Evolutionary conservation across 1,140 invertebrate genomes (phyloP).

Genomic region (Drosophila repletoides): DNA sequence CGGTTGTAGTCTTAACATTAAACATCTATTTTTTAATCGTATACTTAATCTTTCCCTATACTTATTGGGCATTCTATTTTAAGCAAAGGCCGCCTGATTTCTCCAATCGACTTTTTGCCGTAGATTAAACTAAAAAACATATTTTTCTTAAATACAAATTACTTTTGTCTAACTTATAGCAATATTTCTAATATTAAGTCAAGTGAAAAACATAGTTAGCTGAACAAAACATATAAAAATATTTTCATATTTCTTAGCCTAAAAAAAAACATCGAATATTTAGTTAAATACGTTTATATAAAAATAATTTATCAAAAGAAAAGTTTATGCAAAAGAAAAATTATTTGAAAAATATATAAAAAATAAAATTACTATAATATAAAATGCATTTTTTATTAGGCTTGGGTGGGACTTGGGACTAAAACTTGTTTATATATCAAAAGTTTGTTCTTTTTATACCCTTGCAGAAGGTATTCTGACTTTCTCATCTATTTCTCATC

Average conservation of each 20-base stretch:
- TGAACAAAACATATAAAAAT: slow-evolving; percentile 1
- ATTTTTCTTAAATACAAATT: slow-evolving; percentile 12
- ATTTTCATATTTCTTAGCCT: slow-evolving; percentile 13
- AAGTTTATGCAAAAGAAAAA: slow-evolving; percentile 18
- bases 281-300: slow-evolving; percentile 29
- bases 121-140: slow-evolving; percentile 23
- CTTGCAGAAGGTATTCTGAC: no score
- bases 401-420: no score
- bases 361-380: no score
- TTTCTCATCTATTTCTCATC: no score
- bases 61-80: slow-evolving; percentile 8
- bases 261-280: slow-evolving; percentile 28
- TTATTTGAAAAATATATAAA: slow-evolving; percentile 19
- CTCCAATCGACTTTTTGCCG: slow-evolving; percentile 35
- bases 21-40: background rate
- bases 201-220: slow-evolving; percentile 10
- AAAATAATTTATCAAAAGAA: slow-evolving; percentile 18
- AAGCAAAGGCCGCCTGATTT: slow-evolving; percentile 28
- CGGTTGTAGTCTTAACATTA: slow-evolving; percentile 27
- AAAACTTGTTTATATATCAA: no score
- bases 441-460: no score
- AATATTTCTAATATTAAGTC: background rate
- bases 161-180: slow-evolving; percentile 11
- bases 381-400: slow-evolving; percentile 15
- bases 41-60: background rate